Evolutionary conservation across 2,113 vertebrate genomes (phyloP), one percentile per base, ranked within the genome.

Genomic region (Apistogramma diplotaenia): DNA sequence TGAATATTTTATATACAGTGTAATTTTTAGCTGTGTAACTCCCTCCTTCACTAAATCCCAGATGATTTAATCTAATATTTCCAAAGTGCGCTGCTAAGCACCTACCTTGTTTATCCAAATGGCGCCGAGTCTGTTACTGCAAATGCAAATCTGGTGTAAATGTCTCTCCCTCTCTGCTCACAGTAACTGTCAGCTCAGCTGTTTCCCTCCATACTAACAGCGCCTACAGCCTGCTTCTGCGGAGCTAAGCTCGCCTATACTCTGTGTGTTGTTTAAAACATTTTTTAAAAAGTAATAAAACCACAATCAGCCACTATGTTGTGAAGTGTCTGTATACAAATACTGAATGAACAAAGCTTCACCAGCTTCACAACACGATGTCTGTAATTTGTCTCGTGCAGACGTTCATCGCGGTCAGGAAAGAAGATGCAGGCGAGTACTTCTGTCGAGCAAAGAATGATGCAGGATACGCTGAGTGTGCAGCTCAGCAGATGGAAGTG

Each of bases 401-500:
- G 98, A 96, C 95, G 27, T 99, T 99, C 89, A 94, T 87, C 1
- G 94, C 96, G 0, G 97, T 98, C 62, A 96, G 96, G 76, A 99
- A 98, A 90, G 97, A 97, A 1, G 97, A 99, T 73, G 95, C 96
- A 0, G 98, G 97, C 4, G 95, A 95, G 25, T 99, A 99, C 75
- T 96, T 89, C 88, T 99, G 98, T 87, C 93, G 97, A 75, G 98
- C 98, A 0, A 96, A 93, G 29, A 99, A 99, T 0, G 96, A 96
- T 0, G 98, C 97, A 0, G 98, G 98, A 6, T 89, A 95, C 10
- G 93, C 97, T 10, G 94, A 96, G 92, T 99, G 98, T 37, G 92
- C 94, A 9, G 90, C 96, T 4, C 97, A 98, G 93, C 93, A 92
- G 88, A 97, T 99, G 97, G 97, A 99, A 97, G 96, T 99, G 89